Percentiles rank a stretch among this genome's conserved stretches.
phyloP scores from a whole-genome alignment of 2,113 vertebrate species.

The Prinia subflava region DNA sequence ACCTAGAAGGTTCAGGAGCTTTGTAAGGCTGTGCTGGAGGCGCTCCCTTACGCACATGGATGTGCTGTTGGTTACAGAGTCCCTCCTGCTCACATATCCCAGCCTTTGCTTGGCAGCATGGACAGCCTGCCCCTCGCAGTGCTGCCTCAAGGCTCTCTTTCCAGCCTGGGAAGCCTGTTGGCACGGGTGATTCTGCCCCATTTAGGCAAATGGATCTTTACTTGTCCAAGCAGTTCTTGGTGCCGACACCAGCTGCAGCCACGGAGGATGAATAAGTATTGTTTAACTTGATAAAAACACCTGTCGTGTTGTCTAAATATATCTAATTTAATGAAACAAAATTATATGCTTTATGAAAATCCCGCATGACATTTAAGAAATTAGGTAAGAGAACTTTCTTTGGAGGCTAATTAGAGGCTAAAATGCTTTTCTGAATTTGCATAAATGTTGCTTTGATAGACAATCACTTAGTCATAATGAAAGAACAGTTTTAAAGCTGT shows the following conservation, averaged over 20 bases:
- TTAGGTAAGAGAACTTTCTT: constrained; percentile 47
- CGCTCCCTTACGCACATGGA: neutral
- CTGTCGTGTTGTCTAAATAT: constrained; percentile 46
- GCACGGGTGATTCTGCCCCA: neutral
- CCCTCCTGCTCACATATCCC: neutral
- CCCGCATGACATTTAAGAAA: constrained; percentile 13
- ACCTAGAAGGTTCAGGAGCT: neutral
- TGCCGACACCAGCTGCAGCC: neutral
- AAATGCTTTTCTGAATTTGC: constrained; percentile 29
- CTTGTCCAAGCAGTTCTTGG: neutral
- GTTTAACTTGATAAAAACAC: neutral
- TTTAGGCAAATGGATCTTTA: neutral
- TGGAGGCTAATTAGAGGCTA: constrained; percentile 34
- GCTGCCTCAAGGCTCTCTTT: neutral
- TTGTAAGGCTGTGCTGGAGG: neutral
- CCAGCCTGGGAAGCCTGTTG: neutral
- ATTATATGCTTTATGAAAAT: constrained; percentile 33
- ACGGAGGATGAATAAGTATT: neutral
- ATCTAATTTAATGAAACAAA: constrained; percentile 49
- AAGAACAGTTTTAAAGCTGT: constrained; percentile 18
- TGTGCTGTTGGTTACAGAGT: neutral
- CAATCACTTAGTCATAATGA: constrained; percentile 12
- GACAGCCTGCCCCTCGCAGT: fast-evolving
- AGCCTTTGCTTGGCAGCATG: neutral
- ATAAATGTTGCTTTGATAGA: constrained; percentile 41